Conservation (phyloP, 2,113 vertebrate species). For the Aegotheles bennettii region DNA sequence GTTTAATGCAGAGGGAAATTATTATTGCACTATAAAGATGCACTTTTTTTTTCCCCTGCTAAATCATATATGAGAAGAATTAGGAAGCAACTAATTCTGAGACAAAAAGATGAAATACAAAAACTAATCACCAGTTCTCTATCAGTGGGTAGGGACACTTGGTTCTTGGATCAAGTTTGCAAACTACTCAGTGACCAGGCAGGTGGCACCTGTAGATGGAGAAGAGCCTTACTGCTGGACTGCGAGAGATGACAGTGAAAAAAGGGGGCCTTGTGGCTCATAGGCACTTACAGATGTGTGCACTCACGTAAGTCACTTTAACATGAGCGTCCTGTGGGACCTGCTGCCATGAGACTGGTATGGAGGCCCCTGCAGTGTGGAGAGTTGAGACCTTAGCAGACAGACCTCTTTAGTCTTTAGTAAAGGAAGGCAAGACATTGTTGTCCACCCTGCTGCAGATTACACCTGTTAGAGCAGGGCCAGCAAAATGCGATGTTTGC, state of each 20-base stretch:
- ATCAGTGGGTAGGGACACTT: background rate
- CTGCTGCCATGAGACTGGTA: background rate
- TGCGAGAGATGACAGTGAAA: background rate
- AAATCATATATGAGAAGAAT: background rate
- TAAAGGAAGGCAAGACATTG: background rate
- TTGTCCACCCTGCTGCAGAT: background rate
- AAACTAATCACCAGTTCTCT: background rate
- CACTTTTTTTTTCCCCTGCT: rapidly evolving
- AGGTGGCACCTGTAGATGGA: background rate
- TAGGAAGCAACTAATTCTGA: background rate
- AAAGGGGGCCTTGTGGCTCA: background rate
- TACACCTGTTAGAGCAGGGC: background rate
- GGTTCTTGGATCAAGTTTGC: background rate
- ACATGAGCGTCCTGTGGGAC: rapidly evolving
- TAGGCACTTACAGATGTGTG: background rate
- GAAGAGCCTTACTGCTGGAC: background rate
- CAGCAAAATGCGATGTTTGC: background rate
- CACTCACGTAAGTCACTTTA: no score
- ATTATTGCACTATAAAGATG: background rate
- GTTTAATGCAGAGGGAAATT: background rate
- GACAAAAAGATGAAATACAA: background rate
- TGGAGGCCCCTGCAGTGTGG: background rate
- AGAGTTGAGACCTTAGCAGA: background rate
- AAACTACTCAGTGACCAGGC: background rate
- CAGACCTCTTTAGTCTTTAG: background rate